These are phyloP conservation scores for Trichomycterus rosablanca DNA, from an alignment of 2,113 vertebrate genomes.

Conservation along the genomic window DNA sequence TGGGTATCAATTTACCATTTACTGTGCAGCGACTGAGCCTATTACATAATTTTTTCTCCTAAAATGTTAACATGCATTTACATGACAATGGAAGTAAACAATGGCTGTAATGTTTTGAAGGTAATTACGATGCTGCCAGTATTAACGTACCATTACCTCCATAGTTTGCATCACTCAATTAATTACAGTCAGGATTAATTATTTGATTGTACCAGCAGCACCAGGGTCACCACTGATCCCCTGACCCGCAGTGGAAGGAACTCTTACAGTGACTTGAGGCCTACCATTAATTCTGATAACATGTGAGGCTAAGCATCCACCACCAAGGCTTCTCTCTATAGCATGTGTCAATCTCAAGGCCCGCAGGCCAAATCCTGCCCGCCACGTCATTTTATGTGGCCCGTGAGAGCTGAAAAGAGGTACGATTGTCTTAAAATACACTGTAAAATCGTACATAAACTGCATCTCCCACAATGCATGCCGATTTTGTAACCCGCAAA, in stretches of 20 bases:
- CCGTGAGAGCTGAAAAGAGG: too few relatives aligned
- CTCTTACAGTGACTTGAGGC: conserved; percentile 35
- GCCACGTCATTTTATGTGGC: too few relatives aligned
- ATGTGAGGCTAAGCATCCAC: conserved; percentile 8
- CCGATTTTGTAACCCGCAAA: too few relatives aligned
- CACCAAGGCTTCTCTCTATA: too few relatives aligned
- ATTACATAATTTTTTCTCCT: conserved; percentile 26
- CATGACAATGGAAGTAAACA: conserved; percentile 49
- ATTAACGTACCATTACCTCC: conserved; percentile 35
- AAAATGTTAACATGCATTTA: conserved; percentile 39
- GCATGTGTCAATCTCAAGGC: too few relatives aligned
- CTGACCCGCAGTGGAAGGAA: conserved; percentile 49
- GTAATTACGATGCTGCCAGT: conserved; percentile 48
- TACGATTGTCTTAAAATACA: too few relatives aligned
- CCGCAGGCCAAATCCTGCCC: too few relatives aligned
- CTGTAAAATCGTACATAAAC: too few relatives aligned
- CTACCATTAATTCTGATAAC: conserved; percentile 34
- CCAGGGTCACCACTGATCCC: conserved; percentile 35
- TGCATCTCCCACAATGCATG: too few relatives aligned
- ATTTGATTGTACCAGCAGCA: too few relatives aligned
- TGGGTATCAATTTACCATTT: too few relatives aligned
- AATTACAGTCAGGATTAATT: conserved; percentile 1
- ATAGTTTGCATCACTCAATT: too few relatives aligned
- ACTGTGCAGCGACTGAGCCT: conserved; percentile 31
- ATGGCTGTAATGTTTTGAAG: conserved; percentile 36